Base-by-base conservation (phyloP, 1,140 invertebrate species). In the Zaprionus inermis region DNA sequence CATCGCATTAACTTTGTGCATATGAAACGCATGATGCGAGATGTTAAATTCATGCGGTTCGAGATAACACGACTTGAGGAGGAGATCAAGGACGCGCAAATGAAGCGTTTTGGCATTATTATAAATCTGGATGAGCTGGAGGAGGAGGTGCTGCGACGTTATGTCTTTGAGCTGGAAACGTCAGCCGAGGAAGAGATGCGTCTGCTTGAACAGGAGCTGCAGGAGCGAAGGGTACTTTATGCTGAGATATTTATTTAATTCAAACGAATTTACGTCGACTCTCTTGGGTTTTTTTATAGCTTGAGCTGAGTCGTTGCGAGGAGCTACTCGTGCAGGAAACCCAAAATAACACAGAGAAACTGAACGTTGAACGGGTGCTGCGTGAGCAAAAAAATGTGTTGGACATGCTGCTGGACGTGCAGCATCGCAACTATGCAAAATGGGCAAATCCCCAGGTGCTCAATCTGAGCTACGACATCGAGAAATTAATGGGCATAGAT, bases 71-170 rank as follows among this genome's bases (percentile, higher is more conserved):
- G 77, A 28, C 76, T 95, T 4, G 93, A 94, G 71, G 79, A 91
- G 34, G 78, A 93, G 34, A 94, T 94, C 9, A 91, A 92, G 18
- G 80, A 93, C 18, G 92, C 93, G 20, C 94, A 95, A 93, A 91
- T 93, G 56, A 93, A 93, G 16, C 94, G 94, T 78, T 95, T 95
- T 75, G 94, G 94, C 1, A 76, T 92, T 38, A 73, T 93, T 60
- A 70, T 95, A n/a, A 93, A 94, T 65, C 86, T 95, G 0, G 92
- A 93, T 55, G 92, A 93, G 68, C 80, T 95, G 55, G 94, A 95
- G 72, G 94, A 95, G 79, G 92, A 93, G 14, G 91, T 94, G 24
- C 73, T 95, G 34, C 92, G 93, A 55, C 92, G 92, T 64, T 91
- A 94, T 72, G 91, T 95, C 28, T 93, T 93, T 52, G 92, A 95